These are phyloP conservation scores for Phacellophora camtschatica DNA, from an alignment of 30 jellyfish, hydroid and myxozoan genomes.

Conservation along the genomic window DNA sequence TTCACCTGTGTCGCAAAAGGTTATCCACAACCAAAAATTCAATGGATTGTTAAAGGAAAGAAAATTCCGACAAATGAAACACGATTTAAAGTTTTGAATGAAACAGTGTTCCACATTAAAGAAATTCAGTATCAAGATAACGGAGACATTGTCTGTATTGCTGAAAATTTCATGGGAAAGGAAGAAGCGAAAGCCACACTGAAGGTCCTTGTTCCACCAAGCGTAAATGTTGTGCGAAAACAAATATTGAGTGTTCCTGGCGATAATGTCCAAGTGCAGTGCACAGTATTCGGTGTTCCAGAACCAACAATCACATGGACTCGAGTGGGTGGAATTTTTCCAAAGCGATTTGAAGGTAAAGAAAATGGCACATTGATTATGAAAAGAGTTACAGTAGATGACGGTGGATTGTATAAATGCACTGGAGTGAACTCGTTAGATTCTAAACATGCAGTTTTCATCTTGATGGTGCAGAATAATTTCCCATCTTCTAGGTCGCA, in stretches of 20 bases:
- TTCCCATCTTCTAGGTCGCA: too few species aligned
- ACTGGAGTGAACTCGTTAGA: slow-evolving; percentile 38
- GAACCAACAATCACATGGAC: slow-evolving; percentile 53
- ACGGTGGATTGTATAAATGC: slow-evolving; percentile 64
- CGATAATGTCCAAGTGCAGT: neutral
- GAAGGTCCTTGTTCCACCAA: slow-evolving; percentile 27
- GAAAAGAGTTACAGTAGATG: neutral
- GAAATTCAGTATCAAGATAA: neutral
- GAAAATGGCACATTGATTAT: slow-evolving; percentile 12
- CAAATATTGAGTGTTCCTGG: slow-evolving; percentile 1
- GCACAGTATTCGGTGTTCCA: slow-evolving; percentile 58
- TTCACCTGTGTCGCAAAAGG: slow-evolving; percentile 26
- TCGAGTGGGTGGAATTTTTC: neutral
- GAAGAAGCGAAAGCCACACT: slow-evolving; percentile 15
- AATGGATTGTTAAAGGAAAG: neutral
- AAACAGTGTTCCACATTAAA: neutral
- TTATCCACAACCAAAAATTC: slow-evolving; percentile 16
- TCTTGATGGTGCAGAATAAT: neutral
- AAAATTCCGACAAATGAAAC: neutral
- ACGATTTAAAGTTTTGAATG: neutral
- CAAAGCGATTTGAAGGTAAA: neutral
- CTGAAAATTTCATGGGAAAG: slow-evolving; percentile 29
- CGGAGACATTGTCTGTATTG: slow-evolving; percentile 19
- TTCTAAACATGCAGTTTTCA: neutral
- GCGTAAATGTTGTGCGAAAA: neutral